Conservation (phyloP, 2,113 vertebrate genomes). For the Alouatta palliata region DNA sequence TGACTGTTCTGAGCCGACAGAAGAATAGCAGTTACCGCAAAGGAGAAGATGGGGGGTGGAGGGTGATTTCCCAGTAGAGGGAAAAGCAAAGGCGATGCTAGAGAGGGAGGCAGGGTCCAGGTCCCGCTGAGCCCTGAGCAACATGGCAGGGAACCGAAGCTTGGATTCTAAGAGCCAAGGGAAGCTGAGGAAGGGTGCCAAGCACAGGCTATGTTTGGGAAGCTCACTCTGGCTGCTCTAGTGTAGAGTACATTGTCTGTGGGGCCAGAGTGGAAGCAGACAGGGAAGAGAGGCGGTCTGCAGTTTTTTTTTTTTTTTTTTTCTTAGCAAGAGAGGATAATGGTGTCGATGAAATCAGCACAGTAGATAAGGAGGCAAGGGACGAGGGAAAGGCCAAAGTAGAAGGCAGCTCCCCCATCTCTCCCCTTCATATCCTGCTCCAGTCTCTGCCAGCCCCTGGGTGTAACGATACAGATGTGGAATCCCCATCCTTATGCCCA, state of each 20-base stretch:
- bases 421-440: background rate
- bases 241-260: background rate
- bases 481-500: background rate
- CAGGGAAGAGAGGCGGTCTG: background rate
- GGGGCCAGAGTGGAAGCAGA: background rate
- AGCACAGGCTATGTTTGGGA: background rate
- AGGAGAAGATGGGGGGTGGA: too few relatives aligned
- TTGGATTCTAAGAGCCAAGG: background rate
- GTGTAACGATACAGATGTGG: accelerated
- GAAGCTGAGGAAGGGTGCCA: background rate
- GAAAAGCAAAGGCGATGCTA: background rate
- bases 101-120: background rate
- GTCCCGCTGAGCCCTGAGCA: accelerated
- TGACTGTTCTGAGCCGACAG: background rate
- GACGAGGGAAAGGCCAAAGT: accelerated
- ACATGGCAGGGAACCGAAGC: background rate
- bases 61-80: background rate
- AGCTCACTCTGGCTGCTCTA: background rate
- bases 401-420: background rate
- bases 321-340: background rate
- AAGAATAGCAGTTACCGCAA: background rate
- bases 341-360: accelerated
- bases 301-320: background rate
- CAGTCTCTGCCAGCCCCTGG: background rate
- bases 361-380: background rate